These are phyloP conservation scores for Paramormyrops kingsleyae DNA, from an alignment of 2,113 vertebrate species.

Conservation along the genomic window DNA sequence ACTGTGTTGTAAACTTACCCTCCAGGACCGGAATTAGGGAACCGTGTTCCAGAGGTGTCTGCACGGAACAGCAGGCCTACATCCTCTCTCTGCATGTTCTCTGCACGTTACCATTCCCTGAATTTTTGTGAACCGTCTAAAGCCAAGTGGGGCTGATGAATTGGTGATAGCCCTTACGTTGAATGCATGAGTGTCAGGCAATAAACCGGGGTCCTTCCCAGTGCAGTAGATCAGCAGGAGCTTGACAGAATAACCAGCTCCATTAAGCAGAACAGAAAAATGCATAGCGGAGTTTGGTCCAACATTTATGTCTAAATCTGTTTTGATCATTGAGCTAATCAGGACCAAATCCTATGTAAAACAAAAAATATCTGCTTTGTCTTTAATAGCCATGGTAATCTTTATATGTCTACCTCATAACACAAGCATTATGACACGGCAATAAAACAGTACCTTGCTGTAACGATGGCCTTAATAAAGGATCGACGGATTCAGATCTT, in stretches of 20 bases:
- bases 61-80: background rate
- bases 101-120: background rate
- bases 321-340: constrained; percentile 20
- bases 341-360: constrained; percentile 20
- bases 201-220: background rate
- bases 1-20: background rate
- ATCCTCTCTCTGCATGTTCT: background rate
- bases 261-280: background rate
- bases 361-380: constrained; percentile 22
- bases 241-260: background rate
- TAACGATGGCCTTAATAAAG: constrained; percentile 22
- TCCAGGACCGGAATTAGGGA: background rate
- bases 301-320: constrained; percentile 2
- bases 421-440: constrained; percentile 29
- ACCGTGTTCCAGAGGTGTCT: background rate
- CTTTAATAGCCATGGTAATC: constrained; percentile 23
- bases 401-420: constrained; percentile 38
- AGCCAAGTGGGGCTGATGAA: background rate
- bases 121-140: background rate
- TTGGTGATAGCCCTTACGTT: background rate
- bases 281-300: background rate
- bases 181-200: background rate
- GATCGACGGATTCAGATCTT: background rate
- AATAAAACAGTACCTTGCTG: constrained; percentile 27
- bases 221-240: background rate